Conservation (phyloP, 1,140 invertebrate species). For the Bombus haemorrhoidalis region DNA sequence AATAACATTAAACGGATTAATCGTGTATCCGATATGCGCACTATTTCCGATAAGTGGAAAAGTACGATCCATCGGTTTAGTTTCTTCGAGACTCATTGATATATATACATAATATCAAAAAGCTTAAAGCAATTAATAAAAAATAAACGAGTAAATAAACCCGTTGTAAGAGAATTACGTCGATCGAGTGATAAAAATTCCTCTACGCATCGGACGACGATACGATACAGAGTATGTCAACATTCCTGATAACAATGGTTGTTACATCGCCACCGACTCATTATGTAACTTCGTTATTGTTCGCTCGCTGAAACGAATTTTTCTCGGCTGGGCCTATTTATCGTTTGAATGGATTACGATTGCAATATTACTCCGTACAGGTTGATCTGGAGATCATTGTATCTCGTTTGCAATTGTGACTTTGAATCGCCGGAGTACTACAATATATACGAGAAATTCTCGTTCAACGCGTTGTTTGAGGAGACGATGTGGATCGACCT, state of each 20-base stretch:
- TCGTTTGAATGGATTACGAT: not conserved
- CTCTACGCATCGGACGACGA: no score
- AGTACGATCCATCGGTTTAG: no score
- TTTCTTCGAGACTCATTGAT: no score
- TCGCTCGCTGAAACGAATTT: not conserved
- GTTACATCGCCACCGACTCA: slow-evolving; percentile 7
- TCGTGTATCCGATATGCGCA: no score
- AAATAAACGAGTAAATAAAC: no score
- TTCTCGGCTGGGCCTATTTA: not conserved
- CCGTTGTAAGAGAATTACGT: no score
- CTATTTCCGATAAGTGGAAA: no score
- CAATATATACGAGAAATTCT: not conserved
- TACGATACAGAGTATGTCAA: slow-evolving; percentile 38
- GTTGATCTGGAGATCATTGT: not conserved
- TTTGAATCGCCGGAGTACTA: no score
- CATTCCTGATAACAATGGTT: slow-evolving; percentile 34
- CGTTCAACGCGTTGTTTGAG: not conserved
- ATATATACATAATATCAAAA: no score
- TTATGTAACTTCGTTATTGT: slow-evolving; percentile 30
- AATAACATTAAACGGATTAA: no score
- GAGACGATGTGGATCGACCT: not conserved
- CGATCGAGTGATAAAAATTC: no score
- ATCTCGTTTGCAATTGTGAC: not conserved
- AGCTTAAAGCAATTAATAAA: no score
- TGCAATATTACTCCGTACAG: not conserved